Base-by-base conservation (phyloP, 2,888 invertebrate species). In the Cosmia trapezina region DNA sequence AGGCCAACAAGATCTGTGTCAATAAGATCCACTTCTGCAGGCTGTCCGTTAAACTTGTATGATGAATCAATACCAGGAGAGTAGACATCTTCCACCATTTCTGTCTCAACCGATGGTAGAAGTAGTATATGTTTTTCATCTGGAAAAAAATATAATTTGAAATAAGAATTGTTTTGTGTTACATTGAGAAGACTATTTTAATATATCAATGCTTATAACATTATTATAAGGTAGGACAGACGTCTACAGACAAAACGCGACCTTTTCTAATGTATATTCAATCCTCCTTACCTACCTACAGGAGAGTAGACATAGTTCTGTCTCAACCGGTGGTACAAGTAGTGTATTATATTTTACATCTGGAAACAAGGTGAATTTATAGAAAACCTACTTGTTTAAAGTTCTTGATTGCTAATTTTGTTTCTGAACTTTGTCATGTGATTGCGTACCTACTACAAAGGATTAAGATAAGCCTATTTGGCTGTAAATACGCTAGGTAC, bases 321-420 rank as follows among this genome's bases (percentile, higher is more conserved):
- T 6, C 0, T 59, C 69, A 0, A 0, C 1, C 17, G 49, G 11
- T 47, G 82, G 70, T 33, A 3, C 0, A 7, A 79, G 66, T 33
- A 79, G 8, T 8, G 1, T 53, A 17, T 63, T n/a, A n/a, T n/a
- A 47, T 56, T 43, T 17, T 5, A 0, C 0, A 65, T 70, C 79
- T 82, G 82, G 0, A 76, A 76, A 49, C 19, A 70, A 60, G 9
- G 19, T 0, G 19, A 45, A 11, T 43, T 43, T 19, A 17, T 47
- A 47, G 37, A 47, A 47, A 14, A 17, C 14, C 6, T 37, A 37
- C 37, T 37, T 45, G 45, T 45, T 45, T 45, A 14, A 47, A 47
- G 47, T 19, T 47, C 47, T 47, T 47, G 47, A 17, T 7, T 47
- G 17, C 3, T 49, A 49, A 9, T 49, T 49, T 49, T n/a, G 49